Conservation (phyloP, 2,113 vertebrate genomes). For the Centropus bengalensis region DNA sequence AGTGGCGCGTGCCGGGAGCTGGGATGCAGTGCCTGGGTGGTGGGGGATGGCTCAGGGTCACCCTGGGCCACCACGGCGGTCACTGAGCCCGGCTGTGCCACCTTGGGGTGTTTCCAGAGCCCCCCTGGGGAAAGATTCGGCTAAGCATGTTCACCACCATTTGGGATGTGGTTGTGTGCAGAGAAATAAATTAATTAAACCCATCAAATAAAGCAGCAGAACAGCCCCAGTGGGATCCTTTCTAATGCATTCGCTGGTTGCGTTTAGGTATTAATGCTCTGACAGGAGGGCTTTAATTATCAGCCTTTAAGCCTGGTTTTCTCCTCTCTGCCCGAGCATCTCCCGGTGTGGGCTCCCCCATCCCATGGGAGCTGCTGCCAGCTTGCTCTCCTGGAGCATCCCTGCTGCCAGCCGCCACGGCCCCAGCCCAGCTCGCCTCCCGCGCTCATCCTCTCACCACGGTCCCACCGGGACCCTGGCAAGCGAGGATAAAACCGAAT, state of each 20-base stretch:
- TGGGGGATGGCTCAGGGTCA: not conserved
- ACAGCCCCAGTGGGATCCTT: constrained; percentile 1
- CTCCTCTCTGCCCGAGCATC: not conserved
- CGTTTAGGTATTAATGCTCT: not conserved
- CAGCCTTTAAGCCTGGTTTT: not conserved
- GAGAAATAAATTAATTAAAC: constrained; percentile 60
- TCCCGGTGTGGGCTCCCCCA: not conserved
- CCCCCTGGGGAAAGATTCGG: rapidly evolving
- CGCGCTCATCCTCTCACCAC: not conserved
- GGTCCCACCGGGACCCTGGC: rapidly evolving
- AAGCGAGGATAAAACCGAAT: not conserved
- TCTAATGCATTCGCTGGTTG: not conserved
- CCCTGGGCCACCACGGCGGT: rapidly evolving
- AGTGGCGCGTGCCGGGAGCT: rapidly evolving
- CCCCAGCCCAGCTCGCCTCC: not conserved
- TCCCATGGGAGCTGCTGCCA: not conserved
- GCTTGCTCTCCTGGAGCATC: not conserved
- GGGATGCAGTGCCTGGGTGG: not conserved
- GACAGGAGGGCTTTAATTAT: constrained; percentile 28
- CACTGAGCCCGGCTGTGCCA: rapidly evolving
- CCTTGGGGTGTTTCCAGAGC: rapidly evolving
- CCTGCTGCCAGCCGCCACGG: not conserved
- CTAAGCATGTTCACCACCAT: rapidly evolving
- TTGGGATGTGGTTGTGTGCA: not conserved
- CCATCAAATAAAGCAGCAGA: not conserved